Evolutionary conservation across 2,888 invertebrate species (phyloP).

Genomic region (Lithophane semibrunnea): DNA sequence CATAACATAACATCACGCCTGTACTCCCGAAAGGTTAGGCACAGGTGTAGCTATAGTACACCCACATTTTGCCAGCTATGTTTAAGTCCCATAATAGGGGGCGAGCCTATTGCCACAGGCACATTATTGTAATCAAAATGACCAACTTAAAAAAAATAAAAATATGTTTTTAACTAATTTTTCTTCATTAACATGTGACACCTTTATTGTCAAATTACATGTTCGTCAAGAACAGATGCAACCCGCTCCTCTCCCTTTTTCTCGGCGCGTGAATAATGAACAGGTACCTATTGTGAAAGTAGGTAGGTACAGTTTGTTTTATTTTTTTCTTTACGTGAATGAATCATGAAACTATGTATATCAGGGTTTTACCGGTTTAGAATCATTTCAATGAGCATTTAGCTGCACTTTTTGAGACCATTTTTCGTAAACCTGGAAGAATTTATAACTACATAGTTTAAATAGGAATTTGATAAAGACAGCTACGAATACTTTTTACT

Average conservation of each 20-base stretch:
- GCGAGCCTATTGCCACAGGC: no score
- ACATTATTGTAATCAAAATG: neutral
- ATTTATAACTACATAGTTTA: no score
- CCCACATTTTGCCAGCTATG: no score
- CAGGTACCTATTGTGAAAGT: neutral
- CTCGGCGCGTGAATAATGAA: slow-evolving; percentile 8
- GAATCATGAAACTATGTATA: neutral
- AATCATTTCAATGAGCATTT: neutral
- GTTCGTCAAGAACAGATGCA: slow-evolving; percentile 35
- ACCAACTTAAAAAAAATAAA: neutral
- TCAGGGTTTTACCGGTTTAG: neutral
- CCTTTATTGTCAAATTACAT: slow-evolving; percentile 42
- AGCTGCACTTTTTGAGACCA: neutral
- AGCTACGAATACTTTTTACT: neutral
- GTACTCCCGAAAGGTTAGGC: no score
- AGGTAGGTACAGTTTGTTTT: neutral
- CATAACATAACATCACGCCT: no score
- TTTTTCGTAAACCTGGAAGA: neutral
- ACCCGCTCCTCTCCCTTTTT: neutral
- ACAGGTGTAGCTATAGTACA: no score
- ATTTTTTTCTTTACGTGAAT: neutral
- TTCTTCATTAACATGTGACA: slow-evolving; percentile 24
- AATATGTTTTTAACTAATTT: neutral
- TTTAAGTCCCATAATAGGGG: no score
- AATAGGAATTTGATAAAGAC: neutral